Percentiles rank a stretch among this genome's conserved stretches.
Evolutionary conservation across 2,113 vertebrate species (phyloP).

Genomic region (Thalassoma bifasciatum): DNA sequence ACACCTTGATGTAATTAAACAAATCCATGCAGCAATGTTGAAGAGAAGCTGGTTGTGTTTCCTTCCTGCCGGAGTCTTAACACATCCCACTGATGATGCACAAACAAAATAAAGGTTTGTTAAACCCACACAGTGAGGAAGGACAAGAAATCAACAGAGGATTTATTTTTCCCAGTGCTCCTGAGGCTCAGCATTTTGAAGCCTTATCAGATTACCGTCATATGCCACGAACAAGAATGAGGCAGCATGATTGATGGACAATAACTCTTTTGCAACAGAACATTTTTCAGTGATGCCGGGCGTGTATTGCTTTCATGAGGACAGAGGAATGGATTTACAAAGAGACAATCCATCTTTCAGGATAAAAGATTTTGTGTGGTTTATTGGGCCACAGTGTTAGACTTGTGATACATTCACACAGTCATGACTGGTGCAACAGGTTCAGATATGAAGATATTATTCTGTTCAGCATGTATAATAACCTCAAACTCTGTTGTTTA

Average conservation of each 20-base stretch:
- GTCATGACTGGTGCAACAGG: neutral
- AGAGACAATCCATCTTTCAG: neutral
- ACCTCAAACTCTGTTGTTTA: too few species aligned
- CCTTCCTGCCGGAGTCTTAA: constrained; percentile 11
- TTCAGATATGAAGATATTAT: neutral
- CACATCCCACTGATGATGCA: constrained; percentile 15
- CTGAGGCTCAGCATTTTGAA: neutral
- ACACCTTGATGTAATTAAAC: constrained; percentile 47
- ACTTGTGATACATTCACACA: neutral
- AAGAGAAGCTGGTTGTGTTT: constrained; percentile 17
- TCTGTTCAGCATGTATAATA: neutral
- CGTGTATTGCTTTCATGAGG: neutral
- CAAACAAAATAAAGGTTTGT: constrained; percentile 22
- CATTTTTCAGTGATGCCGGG: neutral
- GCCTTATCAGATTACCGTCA: neutral
- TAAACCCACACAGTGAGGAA: constrained; percentile 9
- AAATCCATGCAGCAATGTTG: constrained; percentile 2
- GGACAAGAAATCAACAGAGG: constrained; percentile 6
- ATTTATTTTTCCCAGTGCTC: constrained; percentile 1
- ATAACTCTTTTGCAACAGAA: neutral
- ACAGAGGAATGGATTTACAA: neutral
- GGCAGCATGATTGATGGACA: neutral
- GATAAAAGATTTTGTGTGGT: neutral
- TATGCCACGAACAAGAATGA: neutral
- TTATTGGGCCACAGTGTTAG: neutral